Base-by-base conservation (phyloP, 2,113 vertebrate genomes). In the Bubo bubo region DNA sequence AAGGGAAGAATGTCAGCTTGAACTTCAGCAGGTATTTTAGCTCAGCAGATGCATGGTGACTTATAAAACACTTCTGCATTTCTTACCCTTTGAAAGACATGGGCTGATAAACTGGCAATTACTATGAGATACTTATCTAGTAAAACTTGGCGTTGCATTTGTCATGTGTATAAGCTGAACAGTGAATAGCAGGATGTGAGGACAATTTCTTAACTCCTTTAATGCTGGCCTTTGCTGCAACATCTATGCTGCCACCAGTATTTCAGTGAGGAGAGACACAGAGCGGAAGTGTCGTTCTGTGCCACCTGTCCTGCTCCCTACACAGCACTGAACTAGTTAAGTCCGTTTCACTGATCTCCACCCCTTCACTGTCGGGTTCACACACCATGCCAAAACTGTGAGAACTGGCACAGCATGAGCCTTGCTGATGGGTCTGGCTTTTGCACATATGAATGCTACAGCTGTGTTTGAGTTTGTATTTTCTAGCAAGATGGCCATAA, bases 1-100 rank as follows among this genome's bases (percentile, higher is more conserved):
- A 77, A 74, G 27, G 35, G 39, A 87, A 90, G 62, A 91, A 95
- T 64, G 87, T 91, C 93, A 96, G 19, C 45, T 76, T 91, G 79
- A 74, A 82, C 77, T 93, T 91, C 64, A 91, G 62, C 45, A 62
- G 58, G 30, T 62, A 77, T 75, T 93, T 92, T 52, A 80, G 58
- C 66, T 90, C 71, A 93, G 50, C 49, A 93, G 52, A 89, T 91
- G 18, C 27, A 8, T 50, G 66, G 66, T 49, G 67, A 55, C 87
- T 92, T 75, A 43, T 6, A 70, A 93, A 90, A 37, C 27, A 32
- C 50, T 79, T 86, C 41, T 84, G 21, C 9, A 49, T 73, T 87
- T 82, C 62, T 91, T 85, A 72, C 64, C 11, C 12, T 43, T 88
- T 94, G 74, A 70, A 93, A 81, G 74, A 73, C 22, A 26, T 10